A percentile compares a stretch with the other conserved stretches of the same genome.
These are phyloP conservation scores for Trichogramma evanescens DNA, from an alignment of 2,888 invertebrate species.

Conservation along the genomic window DNA sequence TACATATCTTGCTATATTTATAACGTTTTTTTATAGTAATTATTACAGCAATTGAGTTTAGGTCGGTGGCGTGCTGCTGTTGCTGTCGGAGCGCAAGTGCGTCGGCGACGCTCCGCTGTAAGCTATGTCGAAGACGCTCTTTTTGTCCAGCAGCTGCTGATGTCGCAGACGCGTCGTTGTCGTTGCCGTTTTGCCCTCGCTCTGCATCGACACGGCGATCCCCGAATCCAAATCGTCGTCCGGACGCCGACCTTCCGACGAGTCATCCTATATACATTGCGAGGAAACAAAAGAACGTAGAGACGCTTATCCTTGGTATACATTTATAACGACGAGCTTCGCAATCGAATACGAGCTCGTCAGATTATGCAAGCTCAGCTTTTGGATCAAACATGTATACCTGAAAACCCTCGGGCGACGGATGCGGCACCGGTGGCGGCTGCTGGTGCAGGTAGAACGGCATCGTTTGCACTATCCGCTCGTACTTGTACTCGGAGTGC, in stretches of 20 bases:
- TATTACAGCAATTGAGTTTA: slow-evolving; percentile 15
- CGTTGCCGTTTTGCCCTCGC: slow-evolving; percentile 21
- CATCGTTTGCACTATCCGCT: slow-evolving; percentile 36
- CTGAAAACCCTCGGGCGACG: slow-evolving; percentile 35
- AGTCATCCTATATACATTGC: slow-evolving; percentile 18
- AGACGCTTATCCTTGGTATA: neutral
- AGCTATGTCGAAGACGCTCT: slow-evolving; percentile 87
- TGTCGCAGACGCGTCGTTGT: slow-evolving; percentile 36
- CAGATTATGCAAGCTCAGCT: too few species aligned
- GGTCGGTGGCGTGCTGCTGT: slow-evolving; percentile 59
- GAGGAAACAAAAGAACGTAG: neutral
- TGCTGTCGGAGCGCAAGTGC: slow-evolving; percentile 70
- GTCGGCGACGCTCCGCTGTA: slow-evolving; percentile 85
- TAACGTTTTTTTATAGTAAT: neutral
- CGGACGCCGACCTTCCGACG: slow-evolving; percentile 21
- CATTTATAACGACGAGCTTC: too few species aligned
- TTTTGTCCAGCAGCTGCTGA: slow-evolving; percentile 65
- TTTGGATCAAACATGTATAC: neutral
- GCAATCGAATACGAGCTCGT: too few species aligned
- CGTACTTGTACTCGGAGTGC: slow-evolving; percentile 72
- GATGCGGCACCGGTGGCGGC: slow-evolving; percentile 38
- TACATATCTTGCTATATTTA: too few species aligned
- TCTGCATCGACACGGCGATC: slow-evolving; percentile 59
- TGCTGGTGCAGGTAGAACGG: slow-evolving; percentile 43
- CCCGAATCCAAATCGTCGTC: slow-evolving; percentile 59